Conservation (phyloP, 1,140 invertebrate species). For the Pseudoatta argentina region DNA sequence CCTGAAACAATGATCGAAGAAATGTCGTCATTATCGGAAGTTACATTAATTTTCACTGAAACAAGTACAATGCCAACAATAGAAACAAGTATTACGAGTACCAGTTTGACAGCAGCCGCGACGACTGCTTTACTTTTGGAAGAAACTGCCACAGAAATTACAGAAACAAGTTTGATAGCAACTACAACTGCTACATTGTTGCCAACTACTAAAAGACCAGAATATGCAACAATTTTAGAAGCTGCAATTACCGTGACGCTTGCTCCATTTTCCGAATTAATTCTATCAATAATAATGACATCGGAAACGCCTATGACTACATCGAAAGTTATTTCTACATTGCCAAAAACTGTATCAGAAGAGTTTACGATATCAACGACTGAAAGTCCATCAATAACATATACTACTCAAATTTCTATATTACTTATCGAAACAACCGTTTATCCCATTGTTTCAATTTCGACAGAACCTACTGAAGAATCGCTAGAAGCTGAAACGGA, state of each 20-base stretch:
- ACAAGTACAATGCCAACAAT: background rate
- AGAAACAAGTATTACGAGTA: conserved; percentile 14
- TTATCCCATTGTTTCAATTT: background rate
- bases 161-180: conserved; percentile 9
- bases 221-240: conserved; percentile 13
- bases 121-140: background rate
- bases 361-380: conserved; percentile 14
- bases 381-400: conserved; percentile 9
- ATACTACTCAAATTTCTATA: background rate
- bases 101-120: background rate
- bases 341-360: conserved; percentile 22
- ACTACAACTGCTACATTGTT: background rate
- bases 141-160: conserved; percentile 9
- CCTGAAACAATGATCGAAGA: background rate
- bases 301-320: background rate
- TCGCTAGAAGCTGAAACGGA: conserved; percentile 27
- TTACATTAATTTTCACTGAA: background rate
- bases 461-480: background rate
- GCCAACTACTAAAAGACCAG: background rate
- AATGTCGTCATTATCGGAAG: background rate
- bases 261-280: background rate
- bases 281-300: conserved; percentile 6
- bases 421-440: conserved; percentile 7
- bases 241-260: background rate
- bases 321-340: conserved; percentile 7